phyloP scores from a whole-genome alignment of 2,797 vertebrate species.

The Ptychadena robeensis region DNA sequence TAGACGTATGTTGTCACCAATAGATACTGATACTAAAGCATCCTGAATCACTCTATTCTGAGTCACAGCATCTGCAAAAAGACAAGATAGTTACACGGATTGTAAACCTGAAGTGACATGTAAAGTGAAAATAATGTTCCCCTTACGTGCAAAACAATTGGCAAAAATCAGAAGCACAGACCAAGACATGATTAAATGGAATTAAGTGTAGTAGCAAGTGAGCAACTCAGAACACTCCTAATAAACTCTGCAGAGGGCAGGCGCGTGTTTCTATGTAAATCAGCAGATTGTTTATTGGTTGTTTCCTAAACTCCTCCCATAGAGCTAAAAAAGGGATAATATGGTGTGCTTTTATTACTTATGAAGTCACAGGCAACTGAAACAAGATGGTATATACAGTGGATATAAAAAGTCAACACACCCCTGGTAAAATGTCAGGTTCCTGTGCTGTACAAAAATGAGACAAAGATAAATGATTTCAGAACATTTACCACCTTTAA shows the following conservation, averaged over 20 bases:
- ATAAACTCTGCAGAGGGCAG: too few relatives aligned
- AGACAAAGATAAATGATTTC: too few relatives aligned
- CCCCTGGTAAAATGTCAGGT: too few relatives aligned
- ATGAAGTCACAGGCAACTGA: neutral
- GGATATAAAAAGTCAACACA: too few relatives aligned
- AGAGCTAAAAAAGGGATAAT: neutral
- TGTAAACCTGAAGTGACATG: too few relatives aligned
- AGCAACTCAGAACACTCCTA: too few relatives aligned
- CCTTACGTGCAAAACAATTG: constrained; percentile 1
- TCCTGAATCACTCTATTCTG: constrained; percentile 34
- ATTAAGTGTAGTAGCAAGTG: too few relatives aligned
- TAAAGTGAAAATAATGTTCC: too few relatives aligned
- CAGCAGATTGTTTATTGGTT: neutral
- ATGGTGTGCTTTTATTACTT: too few relatives aligned
- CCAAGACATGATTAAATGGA: constrained; percentile 27
- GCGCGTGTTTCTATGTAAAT: neutral
- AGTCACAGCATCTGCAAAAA: constrained; percentile 30
- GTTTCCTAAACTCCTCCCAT: neutral
- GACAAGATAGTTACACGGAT: neutral
- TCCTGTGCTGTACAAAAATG: too few relatives aligned
- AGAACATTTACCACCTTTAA: too few relatives aligned
- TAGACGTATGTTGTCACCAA: neutral
- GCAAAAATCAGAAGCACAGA: neutral
- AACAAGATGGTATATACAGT: too few relatives aligned
- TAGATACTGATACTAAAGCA: neutral